Evolutionary conservation across 2,797 vertebrate genomes (phyloP).

Genomic region (Pseudopleuronectes americanus): DNA sequence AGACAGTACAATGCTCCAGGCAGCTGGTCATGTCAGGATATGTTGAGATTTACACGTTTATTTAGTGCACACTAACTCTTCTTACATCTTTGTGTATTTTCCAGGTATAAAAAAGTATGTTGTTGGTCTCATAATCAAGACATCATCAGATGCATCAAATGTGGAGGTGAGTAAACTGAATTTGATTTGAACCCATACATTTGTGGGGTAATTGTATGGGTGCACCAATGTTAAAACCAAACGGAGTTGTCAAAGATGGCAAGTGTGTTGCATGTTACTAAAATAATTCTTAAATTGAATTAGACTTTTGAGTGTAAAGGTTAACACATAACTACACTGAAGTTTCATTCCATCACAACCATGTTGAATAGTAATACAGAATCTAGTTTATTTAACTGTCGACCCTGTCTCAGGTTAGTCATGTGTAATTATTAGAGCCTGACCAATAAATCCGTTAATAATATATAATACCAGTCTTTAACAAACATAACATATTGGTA

Average conservation of each 20-base stretch:
- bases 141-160: conserved; percentile 95
- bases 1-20: conserved; percentile 48
- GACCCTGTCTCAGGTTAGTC: no score
- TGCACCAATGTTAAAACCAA: no score
- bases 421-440: no score
- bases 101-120: conserved; percentile 99
- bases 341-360: no score
- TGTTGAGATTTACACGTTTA: conserved; percentile 15
- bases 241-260: background rate
- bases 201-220: no score
- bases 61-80: conserved; percentile 23
- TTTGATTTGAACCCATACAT: background rate
- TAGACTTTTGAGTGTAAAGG: background rate
- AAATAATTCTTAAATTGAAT: background rate
- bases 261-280: no score
- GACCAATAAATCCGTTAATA: no score
- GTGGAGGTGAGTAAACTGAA: conserved; percentile 90
- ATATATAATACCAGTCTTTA: no score
- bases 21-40: conserved; percentile 47
- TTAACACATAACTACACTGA: background rate
- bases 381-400: no score
- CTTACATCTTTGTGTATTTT: conserved; percentile 61
- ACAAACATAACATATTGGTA: no score
- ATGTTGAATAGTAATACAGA: no score
- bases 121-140: conserved; percentile 99